phyloP scores from a whole-genome alignment of 2,888 invertebrate species.

The Cosmorhoe ocellata region DNA sequence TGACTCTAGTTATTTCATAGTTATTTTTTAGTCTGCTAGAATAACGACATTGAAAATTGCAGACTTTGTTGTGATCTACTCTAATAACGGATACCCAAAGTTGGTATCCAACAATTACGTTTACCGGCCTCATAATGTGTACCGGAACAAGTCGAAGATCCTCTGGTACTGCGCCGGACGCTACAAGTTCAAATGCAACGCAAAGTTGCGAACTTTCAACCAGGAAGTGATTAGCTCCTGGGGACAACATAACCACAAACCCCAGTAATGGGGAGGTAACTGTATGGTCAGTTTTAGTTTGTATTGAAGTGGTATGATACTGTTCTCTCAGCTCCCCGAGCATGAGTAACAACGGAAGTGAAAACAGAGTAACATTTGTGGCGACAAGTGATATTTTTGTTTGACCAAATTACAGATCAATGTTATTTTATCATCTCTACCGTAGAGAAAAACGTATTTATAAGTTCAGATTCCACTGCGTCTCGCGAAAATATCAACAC shows the following conservation, averaged over 20 bases:
- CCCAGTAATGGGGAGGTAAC: neutral
- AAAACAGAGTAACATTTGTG: no score
- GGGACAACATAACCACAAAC: conserved; percentile 61
- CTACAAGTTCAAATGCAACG: conserved; percentile 60
- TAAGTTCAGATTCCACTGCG: no score
- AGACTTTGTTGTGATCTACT: conserved; percentile 33
- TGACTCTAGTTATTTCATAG: no score
- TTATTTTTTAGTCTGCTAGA: neutral
- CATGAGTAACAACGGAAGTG: no score
- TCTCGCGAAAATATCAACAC: no score
- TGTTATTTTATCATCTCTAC: no score
- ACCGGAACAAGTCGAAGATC: conserved; percentile 66
- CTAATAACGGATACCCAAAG: conserved; percentile 66
- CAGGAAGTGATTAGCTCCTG: conserved; percentile 58
- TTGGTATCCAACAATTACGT: conserved; percentile 61
- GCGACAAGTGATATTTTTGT: no score
- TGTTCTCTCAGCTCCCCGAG: no score
- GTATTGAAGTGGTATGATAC: no score
- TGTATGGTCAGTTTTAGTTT: no score
- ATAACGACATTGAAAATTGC: conserved; percentile 27
- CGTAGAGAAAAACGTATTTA: no score
- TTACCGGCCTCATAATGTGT: conserved; percentile 73
- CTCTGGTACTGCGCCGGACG: conserved; percentile 74
- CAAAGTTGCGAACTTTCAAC: conserved; percentile 62
- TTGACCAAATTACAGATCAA: no score